These are phyloP conservation scores for Stegostoma tigrinum DNA, from an alignment of 2,113 vertebrate species.

Conservation along the genomic window DNA sequence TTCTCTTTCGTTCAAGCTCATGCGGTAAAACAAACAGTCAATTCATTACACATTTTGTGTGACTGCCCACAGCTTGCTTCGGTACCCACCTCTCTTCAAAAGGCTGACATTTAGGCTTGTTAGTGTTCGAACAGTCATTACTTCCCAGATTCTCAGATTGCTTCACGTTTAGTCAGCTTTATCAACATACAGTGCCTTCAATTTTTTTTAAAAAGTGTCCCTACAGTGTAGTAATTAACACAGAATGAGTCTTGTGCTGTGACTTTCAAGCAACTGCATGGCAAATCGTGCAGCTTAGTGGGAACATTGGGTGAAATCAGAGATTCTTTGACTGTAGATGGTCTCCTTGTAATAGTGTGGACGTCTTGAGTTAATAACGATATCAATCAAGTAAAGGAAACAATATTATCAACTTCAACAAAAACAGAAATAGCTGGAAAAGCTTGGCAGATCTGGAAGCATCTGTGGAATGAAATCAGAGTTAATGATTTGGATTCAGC, in stretches of 20 bases:
- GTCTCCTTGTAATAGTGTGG: background rate
- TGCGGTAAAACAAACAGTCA: background rate
- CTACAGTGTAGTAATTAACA: too few species aligned
- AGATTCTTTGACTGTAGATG: background rate
- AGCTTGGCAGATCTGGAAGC: too few species aligned
- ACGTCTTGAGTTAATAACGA: background rate
- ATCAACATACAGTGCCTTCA: too few species aligned
- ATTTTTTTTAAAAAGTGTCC: too few species aligned
- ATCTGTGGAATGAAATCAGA: too few species aligned
- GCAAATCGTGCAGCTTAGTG: too few species aligned
- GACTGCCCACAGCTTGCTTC: background rate
- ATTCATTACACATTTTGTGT: background rate
- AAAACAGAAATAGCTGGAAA: too few species aligned
- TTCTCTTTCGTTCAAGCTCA: background rate
- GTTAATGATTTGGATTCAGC: too few species aligned
- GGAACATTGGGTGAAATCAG: too few species aligned
- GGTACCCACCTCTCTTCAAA: background rate
- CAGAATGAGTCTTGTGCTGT: too few species aligned
- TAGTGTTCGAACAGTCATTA: background rate
- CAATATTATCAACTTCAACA: background rate
- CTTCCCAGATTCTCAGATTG: background rate
- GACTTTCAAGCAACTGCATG: too few species aligned
- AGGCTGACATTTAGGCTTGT: background rate
- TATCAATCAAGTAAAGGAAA: background rate
- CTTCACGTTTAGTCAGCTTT: too few species aligned